A percentile compares a stretch with the other conserved stretches of the same genome.
phyloP scores from a whole-genome alignment of 2,113 vertebrate genomes.

The Pachypanchax playfairii region DNA sequence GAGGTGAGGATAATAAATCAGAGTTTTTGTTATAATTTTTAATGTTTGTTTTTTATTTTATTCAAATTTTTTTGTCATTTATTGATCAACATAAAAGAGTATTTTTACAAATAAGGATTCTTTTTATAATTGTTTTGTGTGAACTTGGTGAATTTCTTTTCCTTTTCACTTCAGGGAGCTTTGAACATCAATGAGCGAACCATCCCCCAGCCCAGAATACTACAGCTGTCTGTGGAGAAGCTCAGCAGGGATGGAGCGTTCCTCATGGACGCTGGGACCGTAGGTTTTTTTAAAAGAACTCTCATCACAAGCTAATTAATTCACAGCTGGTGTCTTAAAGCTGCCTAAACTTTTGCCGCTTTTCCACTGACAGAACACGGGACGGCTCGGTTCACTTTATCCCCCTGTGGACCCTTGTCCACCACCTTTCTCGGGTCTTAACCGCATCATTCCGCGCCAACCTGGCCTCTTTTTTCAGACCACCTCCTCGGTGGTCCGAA shows the following conservation, averaged over 20 bases:
- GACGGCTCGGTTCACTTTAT: no score
- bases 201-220: conserved; percentile 90
- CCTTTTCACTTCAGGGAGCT: conserved; percentile 81
- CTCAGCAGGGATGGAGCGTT: conserved; percentile 90
- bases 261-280: conserved; percentile 93
- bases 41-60: no score
- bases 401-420: no score
- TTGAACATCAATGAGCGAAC: conserved; percentile 89
- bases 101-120: background rate
- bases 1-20: conserved; percentile 87
- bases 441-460: no score
- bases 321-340: background rate
- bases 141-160: background rate
- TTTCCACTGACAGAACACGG: no score
- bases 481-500: no score
- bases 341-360: no score
- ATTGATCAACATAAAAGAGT: background rate
- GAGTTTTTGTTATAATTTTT: no score
- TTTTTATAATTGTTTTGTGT: no score
- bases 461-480: no score
- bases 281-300: conserved; percentile 59
- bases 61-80: no score
- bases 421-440: no score
- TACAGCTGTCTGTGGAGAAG: conserved; percentile 95
- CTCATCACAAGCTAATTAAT: background rate